These are phyloP conservation scores for Volucella bombylans DNA, from an alignment of 2,888 invertebrate species.

Conservation along the genomic window DNA sequence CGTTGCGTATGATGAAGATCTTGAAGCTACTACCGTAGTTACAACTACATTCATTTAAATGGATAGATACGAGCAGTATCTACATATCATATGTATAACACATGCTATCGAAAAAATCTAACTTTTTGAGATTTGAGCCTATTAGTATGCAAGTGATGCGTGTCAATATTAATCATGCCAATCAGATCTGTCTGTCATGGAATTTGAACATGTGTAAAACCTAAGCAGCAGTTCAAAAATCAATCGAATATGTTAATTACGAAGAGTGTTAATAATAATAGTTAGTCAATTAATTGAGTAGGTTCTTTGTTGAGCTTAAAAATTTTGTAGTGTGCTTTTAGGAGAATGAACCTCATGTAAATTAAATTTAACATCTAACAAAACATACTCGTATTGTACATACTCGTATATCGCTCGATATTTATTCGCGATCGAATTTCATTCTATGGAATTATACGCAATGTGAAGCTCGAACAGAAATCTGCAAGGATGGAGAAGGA, in stretches of 20 bases:
- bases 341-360: not conserved
- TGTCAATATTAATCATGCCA: slow-evolving; percentile 7
- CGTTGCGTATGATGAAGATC: slow-evolving; percentile 14
- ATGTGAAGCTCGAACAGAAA: no score
- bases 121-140: not conserved
- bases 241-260: not conserved
- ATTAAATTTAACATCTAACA: no score
- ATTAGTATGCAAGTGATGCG: slow-evolving; percentile 5
- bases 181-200: not conserved
- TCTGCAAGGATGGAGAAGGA: no score
- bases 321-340: slow-evolving; percentile 10
- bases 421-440: no score
- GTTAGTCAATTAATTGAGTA: no score
- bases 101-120: not conserved
- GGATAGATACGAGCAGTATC: no score
- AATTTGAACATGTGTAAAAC: slow-evolving; percentile 1
- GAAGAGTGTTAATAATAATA: not conserved
- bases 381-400: no score
- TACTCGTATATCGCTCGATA: no score
- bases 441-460: no score
- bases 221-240: not conserved
- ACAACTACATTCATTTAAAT: not conserved
- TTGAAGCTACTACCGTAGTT: not conserved
- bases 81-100: not conserved
- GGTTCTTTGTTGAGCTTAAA: not conserved